Evolutionary conservation across 2,797 vertebrate genomes (phyloP).

Genomic region (Luscinia luscinia): DNA sequence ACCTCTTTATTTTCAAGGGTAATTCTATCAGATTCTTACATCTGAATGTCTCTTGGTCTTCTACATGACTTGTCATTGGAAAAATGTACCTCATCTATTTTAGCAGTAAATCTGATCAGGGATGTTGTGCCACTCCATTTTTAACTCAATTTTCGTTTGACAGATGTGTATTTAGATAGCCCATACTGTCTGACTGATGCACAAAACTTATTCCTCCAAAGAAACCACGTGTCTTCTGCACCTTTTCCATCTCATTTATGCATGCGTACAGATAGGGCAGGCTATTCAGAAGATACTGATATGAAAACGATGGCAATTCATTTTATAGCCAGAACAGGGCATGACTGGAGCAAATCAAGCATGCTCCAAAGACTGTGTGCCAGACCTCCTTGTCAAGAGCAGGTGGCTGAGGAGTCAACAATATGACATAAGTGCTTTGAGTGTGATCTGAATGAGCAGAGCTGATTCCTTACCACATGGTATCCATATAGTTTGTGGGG

Average conservation of each 20-base stretch:
- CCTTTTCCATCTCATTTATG: background rate
- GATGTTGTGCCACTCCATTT: background rate
- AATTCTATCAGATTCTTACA: background rate
- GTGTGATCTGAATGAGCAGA: slow-evolving; percentile 30
- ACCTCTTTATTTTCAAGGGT: background rate
- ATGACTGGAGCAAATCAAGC: slow-evolving; percentile 67
- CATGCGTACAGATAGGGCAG: background rate
- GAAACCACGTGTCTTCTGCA: background rate
- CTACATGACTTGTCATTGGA: background rate
- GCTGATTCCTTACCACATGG: slow-evolving; percentile 41
- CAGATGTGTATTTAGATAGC: background rate
- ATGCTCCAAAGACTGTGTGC: slow-evolving; percentile 30
- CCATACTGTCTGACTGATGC: background rate
- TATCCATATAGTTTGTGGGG: slow-evolving; percentile 17
- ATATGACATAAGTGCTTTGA: slow-evolving; percentile 50
- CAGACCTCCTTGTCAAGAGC: slow-evolving; percentile 58
- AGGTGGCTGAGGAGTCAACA: slow-evolving; percentile 63
- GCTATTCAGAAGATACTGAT: background rate
- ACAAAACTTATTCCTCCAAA: background rate
- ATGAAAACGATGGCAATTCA: slow-evolving; percentile 39
- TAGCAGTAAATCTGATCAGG: background rate
- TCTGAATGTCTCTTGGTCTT: background rate
- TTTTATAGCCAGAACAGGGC: slow-evolving; percentile 1
- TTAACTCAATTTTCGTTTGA: slow-evolving; percentile 29
- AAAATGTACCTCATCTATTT: background rate